These are phyloP conservation scores for Diogma glabrata DNA, from an alignment of 2,888 invertebrate genomes.

Conservation along the genomic window DNA sequence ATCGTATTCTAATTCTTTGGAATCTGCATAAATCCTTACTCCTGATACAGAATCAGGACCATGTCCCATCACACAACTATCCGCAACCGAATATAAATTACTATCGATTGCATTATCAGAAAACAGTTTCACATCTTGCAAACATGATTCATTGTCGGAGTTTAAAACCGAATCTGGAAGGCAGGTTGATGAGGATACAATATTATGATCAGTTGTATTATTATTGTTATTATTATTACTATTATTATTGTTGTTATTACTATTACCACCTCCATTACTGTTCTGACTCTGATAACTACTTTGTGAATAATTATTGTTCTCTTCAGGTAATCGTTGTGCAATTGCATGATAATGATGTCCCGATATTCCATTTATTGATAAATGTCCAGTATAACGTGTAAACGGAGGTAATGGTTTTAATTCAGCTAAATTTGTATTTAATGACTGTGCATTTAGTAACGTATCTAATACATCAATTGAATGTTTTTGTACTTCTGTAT, in stretches of 20 bases:
- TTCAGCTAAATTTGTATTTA: conserved; percentile 55
- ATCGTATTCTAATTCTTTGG: conserved; percentile 41
- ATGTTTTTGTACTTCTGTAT: conserved; percentile 33
- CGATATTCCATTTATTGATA: conserved; percentile 78
- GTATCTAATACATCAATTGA: conserved; percentile 61
- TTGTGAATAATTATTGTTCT: conserved; percentile 58
- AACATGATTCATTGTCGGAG: conserved; percentile 36
- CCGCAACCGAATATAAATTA: conserved; percentile 41
- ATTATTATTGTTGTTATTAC: conserved; percentile 7
- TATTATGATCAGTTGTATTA: conserved; percentile 49
- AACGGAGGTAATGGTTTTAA: conserved; percentile 78
- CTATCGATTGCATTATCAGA: conserved; percentile 41
- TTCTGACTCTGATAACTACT: conserved; percentile 41
- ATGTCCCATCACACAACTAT: conserved; percentile 39
- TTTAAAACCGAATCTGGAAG: conserved; percentile 47
- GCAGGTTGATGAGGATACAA: conserved; percentile 63
- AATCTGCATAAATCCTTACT: conserved; percentile 33
- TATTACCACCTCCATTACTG: conserved; percentile 17
- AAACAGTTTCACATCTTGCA: conserved; percentile 50
- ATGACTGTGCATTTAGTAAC: conserved; percentile 42
- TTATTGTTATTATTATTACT: conserved; percentile 21
- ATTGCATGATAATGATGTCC: conserved; percentile 81
- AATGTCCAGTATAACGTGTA: conserved; percentile 72
- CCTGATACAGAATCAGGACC: conserved; percentile 50
- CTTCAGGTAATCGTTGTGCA: conserved; percentile 61